Conservation (phyloP, 2,113 vertebrate genomes). For the Elaphurus davidianus region DNA sequence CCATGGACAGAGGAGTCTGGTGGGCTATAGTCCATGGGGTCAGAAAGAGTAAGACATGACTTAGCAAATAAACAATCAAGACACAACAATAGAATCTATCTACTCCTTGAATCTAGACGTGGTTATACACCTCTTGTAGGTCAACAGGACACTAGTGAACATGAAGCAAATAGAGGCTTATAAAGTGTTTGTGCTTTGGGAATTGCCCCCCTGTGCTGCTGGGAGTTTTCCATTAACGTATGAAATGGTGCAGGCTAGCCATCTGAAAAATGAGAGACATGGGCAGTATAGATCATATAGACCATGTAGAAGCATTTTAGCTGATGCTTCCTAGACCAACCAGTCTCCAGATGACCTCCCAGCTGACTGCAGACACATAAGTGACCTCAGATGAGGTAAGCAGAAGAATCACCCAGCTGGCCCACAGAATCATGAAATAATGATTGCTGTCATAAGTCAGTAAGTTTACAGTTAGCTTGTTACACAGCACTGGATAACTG, state of each 20-base stretch:
- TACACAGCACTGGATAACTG: background rate
- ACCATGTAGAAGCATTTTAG: background rate
- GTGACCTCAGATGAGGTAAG: background rate
- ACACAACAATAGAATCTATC: background rate
- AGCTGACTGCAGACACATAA: background rate
- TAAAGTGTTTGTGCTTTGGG: background rate
- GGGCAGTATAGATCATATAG: background rate
- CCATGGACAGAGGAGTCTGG: background rate
- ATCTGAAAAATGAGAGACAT: background rate
- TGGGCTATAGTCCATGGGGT: background rate
- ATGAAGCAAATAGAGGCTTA: background rate
- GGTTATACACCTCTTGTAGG: background rate
- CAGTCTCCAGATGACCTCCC: background rate
- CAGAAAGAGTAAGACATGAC: background rate
- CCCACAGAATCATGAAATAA: background rate
- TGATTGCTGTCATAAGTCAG: background rate
- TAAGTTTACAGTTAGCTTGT: background rate
- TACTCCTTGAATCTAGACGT: background rate
- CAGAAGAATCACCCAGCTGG: background rate
- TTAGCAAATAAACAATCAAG: background rate
- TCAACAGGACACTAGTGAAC: background rate
- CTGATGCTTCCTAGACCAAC: background rate
- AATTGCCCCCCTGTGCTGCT: background rate
- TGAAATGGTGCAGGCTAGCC: background rate
- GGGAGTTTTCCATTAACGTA: background rate